Base-by-base conservation (phyloP, 1,140 invertebrate species). In the Drosophila virilis region DNA sequence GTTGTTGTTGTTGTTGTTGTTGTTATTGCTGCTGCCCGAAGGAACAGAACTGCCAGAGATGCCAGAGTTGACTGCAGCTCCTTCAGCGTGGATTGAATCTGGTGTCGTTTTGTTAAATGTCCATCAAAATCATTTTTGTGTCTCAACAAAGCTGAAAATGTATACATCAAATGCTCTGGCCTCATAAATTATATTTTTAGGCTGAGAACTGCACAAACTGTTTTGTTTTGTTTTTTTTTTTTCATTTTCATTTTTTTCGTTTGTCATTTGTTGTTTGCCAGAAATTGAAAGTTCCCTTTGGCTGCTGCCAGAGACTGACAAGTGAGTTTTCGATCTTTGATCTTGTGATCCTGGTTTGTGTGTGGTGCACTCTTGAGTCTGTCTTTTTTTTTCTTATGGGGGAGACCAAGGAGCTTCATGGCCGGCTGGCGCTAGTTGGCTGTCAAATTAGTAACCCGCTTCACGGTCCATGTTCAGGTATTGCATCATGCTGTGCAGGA, bases 81-180 rank as follows among this genome's bases (percentile, higher is more conserved):
- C 37, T 60, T 35, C 62, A 54, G 54, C 17, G 32, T 32, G 43
- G 48, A 54, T 45, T 61, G 61, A 54, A 43, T 54, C 72, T 89
- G 84, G 84, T 89, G 84, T 89, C 84, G 84, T 89, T 86, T 89
- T 89, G 84, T 80, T 84, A 89, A 89, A 82, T 89, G 84, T 89
- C 84, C 84, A 89, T 89, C 84, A 89, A 89, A 89, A 83, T 89
- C 84, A 84, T 83, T 89, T 89, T 89, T 80, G 84, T 89, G 84
- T 89, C 84, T 78, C 80, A 77, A 80, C 77, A 89, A 80, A 51
- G 65, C 81, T 67, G 78, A 68, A 84, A 89, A 89, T 89, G 84
- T 89, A 84, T 89, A 89, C 84, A 89, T 89, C 84, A 89, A 84
- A 89, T 89, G 73, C 66, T 68, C 40, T 80, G 64, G 59, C 46